Evolutionary conservation across 2,888 invertebrate species (phyloP), one percentile per base, ranked within the genome.

Genomic region (Busseola fusca): DNA sequence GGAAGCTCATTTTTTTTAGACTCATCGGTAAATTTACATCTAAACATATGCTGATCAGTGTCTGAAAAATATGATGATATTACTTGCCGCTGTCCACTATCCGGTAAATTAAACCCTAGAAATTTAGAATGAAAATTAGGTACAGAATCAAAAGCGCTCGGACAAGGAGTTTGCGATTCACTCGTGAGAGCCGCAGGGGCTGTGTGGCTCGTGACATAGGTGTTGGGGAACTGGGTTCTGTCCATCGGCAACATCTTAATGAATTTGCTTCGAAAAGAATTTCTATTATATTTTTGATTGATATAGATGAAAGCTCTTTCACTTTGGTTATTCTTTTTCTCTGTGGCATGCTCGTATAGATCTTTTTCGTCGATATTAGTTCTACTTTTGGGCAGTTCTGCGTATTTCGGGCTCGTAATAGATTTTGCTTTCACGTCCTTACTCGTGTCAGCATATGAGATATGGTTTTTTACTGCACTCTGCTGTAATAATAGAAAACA

Each of bases 271-370:
- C 74, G 68, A 62, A 76, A 57, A 25, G 86, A 84, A 14, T 85
- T 88, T 72, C 80, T 92, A 40, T 48, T 72, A 75, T 83, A 89
- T 76, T 85, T 90, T 76, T 90, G 89, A 62, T 93, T 92, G 37
- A 93, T 86, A 62, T 86, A 91, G n/a, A 94, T 85, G 69, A 90
- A 92, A 34, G 95, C 91, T 80, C 94, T 88, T 85, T 92, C 91
- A 75, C 87, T 90, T 30, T 92, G 81, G 75, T 87, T 91, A 56
- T 87, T 89, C 40, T 87, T 78, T 84, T 89, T 90, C 16, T 81
- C 77, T 4, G 81, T 81, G 6, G 78, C 86, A 60, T 89, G 78
- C 73, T 91, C 87, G 64, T 88, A 91, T 64, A 94, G 69, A 64
- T 88, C 89, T 18, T 85, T 87, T 30, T 92, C 89, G 30, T 85